Evolutionary conservation across 2,888 invertebrate species (phyloP), one percentile per base, ranked within the genome.

Genomic region (Euplagia quadripunctaria): DNA sequence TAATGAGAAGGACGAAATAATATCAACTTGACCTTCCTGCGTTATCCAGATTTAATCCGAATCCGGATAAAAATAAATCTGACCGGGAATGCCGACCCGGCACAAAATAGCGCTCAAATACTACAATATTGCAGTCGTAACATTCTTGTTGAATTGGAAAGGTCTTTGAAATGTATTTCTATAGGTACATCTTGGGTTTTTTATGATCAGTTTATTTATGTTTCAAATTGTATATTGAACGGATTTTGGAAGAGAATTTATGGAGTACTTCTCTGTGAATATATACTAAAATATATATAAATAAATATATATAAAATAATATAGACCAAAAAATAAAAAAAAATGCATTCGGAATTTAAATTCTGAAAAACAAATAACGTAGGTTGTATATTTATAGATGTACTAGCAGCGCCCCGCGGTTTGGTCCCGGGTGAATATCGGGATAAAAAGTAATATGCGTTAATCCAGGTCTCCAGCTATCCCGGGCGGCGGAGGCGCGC

Each of bases 11-110:
- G 41, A n/a, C 52, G 43, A 64, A 68, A 68, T 64, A 52, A 31
- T 51, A 51, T 68, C 64, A 8, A 46, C 64, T 58, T 73, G 66
- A 71, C 72, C 70, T 70, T 51, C 51, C 61, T 43, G 31, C 43
- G 65, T 73, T 64, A 71, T 64, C 66, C 68, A 55, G 73, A 58
- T 73, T 75, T 69, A 43, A 52, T n/a, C n/a, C n/a, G n/a, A n/a
- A n/a, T n/a, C n/a, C 31, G 71, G 64, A 71, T 73, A 43, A 71
- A 70, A 68, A 72, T 72, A 70, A 64, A 70, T 70, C 49, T 67
- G 46, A 68, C 55, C 20, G 20, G 52, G 31, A 72, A 75, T 69
- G 16, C n/a, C 51, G 46, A 43, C n/a, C 51, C n/a, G 61, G 31
- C 20, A 69, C 51, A 42, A 66, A 63, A 69, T 69, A 66, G 43